Evolutionary conservation across 2,888 invertebrate species (phyloP).

Genomic region (Drosophila falleni): DNA sequence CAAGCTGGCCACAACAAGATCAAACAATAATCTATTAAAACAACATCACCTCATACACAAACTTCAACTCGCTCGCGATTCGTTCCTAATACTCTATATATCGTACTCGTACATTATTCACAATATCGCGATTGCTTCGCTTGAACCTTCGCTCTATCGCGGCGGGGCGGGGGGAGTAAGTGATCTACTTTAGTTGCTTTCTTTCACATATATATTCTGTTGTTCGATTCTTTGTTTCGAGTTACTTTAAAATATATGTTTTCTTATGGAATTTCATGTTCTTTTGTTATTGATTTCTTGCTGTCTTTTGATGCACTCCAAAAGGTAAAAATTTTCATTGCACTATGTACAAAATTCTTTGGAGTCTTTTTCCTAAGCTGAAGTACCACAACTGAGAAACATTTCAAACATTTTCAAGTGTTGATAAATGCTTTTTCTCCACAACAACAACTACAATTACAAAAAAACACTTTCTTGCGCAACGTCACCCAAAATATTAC

Average conservation of each 20-base stretch:
- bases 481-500: slow-evolving; percentile 34
- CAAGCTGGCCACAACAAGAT: slow-evolving; percentile 48
- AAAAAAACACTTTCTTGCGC: slow-evolving; percentile 46
- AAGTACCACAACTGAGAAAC: slow-evolving; percentile 34
- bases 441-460: slow-evolving; percentile 26
- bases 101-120: slow-evolving; percentile 38
- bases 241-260: slow-evolving; percentile 12
- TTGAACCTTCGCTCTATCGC: slow-evolving; percentile 47
- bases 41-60: slow-evolving; percentile 22
- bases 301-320: slow-evolving; percentile 72
- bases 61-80: slow-evolving; percentile 12
- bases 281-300: slow-evolving; percentile 57
- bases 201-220: slow-evolving; percentile 32
- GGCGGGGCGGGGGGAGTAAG: slow-evolving; percentile 29
- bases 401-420: slow-evolving; percentile 57
- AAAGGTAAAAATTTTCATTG: slow-evolving; percentile 65
- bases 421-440: slow-evolving; percentile 52
- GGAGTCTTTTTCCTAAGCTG: slow-evolving; percentile 48
- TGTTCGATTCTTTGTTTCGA: slow-evolving; percentile 22
- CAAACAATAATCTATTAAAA: slow-evolving; percentile 8
- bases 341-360: slow-evolving; percentile 66
- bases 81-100: slow-evolving; percentile 11
- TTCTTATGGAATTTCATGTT: slow-evolving; percentile 26
- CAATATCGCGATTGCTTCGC: slow-evolving; percentile 61
- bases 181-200: slow-evolving; percentile 37